A percentile compares a stretch with the other conserved stretches of the same genome.
Evolutionary conservation across 2,888 invertebrate species (phyloP).

Genomic region (Sinodicranocentrus sp.): DNA sequence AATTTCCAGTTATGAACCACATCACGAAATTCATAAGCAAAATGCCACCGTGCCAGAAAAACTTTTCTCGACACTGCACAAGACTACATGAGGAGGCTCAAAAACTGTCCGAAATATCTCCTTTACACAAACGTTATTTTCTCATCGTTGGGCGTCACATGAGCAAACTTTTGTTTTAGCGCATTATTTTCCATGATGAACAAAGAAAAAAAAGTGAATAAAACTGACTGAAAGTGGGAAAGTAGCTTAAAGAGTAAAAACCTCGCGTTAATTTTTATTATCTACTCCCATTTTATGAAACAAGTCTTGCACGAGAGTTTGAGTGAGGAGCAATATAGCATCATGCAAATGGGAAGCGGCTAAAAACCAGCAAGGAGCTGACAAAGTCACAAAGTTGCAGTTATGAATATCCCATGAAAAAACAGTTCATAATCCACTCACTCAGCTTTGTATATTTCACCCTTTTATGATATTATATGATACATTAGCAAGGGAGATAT

Average conservation of each 20-base stretch:
- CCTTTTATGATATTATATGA: too few relatives aligned
- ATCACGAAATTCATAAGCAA: constrained; percentile 20
- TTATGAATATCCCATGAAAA: constrained; percentile 23
- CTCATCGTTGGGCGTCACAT: neutral
- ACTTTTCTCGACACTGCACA: neutral
- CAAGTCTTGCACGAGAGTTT: constrained; percentile 1
- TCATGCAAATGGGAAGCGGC: constrained; percentile 5
- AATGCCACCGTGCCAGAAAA: constrained; percentile 1
- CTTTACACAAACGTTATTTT: neutral
- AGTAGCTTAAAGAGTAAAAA: neutral
- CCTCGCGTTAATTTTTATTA: constrained; percentile 33
- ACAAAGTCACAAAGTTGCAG: constrained; percentile 13
- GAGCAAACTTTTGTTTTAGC: constrained; percentile 28
- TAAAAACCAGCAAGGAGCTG: neutral
- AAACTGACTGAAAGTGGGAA: neutral
- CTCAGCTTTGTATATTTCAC: neutral
- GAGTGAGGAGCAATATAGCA: constrained; percentile 18
- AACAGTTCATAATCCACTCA: constrained; percentile 10
- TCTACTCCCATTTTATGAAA: neutral
- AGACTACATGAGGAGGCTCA: neutral
- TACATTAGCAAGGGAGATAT: too few relatives aligned
- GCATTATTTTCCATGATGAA: constrained; percentile 17
- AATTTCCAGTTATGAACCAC: constrained; percentile 1
- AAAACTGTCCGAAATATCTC: too few relatives aligned
- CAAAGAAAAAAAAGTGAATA: neutral